Percentiles rank a stretch among this genome's conserved stretches.
These are phyloP conservation scores for Hylomyscus alleni DNA, from an alignment of 2,797 vertebrate genomes.

Conservation along the genomic window DNA sequence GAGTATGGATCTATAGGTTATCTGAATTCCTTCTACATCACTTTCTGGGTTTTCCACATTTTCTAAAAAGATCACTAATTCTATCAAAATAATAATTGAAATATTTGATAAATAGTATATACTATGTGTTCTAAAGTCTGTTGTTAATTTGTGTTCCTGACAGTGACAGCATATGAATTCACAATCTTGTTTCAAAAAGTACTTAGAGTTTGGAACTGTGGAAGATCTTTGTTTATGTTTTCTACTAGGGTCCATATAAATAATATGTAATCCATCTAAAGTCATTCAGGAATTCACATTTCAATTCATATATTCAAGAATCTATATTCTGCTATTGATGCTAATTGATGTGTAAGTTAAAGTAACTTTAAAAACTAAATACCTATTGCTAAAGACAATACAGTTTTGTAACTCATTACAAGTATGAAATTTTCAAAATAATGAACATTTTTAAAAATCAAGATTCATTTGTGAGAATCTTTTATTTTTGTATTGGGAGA, in stretches of 20 bases:
- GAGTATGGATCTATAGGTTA: neutral
- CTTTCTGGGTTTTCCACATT: constrained; percentile 9
- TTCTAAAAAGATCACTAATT: constrained; percentile 1
- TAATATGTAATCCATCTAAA: neutral
- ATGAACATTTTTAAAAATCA: constrained; percentile 31
- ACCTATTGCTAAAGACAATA: neutral
- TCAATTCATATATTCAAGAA: neutral
- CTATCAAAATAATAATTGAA: constrained; percentile 24
- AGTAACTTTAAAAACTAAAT: constrained; percentile 18
- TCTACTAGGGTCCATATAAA: neutral
- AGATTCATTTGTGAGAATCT: neutral
- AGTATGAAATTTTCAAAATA: neutral
- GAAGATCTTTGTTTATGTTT: neutral
- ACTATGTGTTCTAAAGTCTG: neutral
- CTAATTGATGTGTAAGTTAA: neutral
- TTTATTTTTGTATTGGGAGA: constrained; percentile 34
- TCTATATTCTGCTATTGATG: neutral
- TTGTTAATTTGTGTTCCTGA: neutral
- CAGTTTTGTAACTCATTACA: neutral
- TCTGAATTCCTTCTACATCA: neutral
- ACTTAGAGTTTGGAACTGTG: neutral
- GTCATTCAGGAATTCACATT: constrained; percentile 12
- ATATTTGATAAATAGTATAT: neutral
- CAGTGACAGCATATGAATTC: neutral
- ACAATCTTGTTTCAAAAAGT: neutral